These are phyloP conservation scores for Hippopotamus amphibius DNA, from an alignment of 2,113 vertebrate genomes.

Conservation along the genomic window DNA sequence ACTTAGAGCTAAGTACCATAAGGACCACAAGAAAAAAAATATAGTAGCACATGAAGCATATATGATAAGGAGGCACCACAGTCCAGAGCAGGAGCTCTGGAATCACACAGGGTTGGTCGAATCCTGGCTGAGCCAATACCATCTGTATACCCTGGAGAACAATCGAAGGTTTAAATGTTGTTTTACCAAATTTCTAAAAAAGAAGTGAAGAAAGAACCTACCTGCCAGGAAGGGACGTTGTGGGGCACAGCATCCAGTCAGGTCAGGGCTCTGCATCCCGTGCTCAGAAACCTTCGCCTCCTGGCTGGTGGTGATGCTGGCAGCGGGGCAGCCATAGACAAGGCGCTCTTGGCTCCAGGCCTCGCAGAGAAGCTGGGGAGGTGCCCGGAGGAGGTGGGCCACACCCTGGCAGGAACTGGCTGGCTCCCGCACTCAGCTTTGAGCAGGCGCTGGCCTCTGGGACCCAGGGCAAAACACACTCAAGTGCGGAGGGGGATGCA, in stretches of 20 bases:
- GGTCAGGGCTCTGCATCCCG: rapidly evolving
- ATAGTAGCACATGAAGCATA: background rate
- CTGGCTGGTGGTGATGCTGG: rapidly evolving
- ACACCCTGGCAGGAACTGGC: too few species aligned
- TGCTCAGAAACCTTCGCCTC: rapidly evolving
- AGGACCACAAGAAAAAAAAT: background rate
- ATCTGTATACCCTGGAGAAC: rapidly evolving
- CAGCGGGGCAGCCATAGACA: background rate
- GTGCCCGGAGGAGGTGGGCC: rapidly evolving
- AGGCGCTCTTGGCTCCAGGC: background rate
- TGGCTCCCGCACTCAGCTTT: rapidly evolving
- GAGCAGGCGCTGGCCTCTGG: background rate
- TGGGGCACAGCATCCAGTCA: background rate
- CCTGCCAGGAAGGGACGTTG: rapidly evolving
- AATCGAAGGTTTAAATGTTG: background rate
- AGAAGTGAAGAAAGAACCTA: background rate
- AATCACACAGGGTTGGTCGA: background rate
- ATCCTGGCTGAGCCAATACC: background rate
- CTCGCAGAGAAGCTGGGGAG: background rate
- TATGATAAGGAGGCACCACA: background rate
- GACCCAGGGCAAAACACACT: rapidly evolving
- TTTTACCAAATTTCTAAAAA: background rate
- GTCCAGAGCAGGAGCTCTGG: background rate
- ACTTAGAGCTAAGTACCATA: background rate
- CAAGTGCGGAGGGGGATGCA: background rate